Percentiles rank a stretch among this genome's conserved stretches.
These are phyloP conservation scores for Temnothorax ravouxi DNA, from an alignment of 2,888 invertebrate species.

Conservation along the genomic window DNA sequence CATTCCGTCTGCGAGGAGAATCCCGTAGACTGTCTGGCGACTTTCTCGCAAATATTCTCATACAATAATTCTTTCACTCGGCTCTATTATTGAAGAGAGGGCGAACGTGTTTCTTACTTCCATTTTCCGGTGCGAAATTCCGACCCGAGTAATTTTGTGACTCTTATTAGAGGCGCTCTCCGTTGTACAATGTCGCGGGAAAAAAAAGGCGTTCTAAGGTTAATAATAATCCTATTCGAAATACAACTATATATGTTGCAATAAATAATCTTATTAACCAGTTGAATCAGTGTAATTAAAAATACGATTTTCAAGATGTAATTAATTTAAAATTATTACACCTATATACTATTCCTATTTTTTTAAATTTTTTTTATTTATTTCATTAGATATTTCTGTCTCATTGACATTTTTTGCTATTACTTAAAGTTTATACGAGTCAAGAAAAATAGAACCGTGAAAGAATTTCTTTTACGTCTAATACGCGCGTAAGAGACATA, in stretches of 20 bases:
- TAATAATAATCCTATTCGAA: slow-evolving; percentile 3
- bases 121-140: slow-evolving; percentile 9
- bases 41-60: slow-evolving; percentile 54
- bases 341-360: neutral
- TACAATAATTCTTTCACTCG: slow-evolving; percentile 20
- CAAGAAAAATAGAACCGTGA: neutral
- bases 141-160: slow-evolving; percentile 43
- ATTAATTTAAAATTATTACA: slow-evolving; percentile 6
- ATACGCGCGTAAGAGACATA: slow-evolving; percentile 6
- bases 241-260: neutral
- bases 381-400: neutral
- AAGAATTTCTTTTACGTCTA: slow-evolving; percentile 5
- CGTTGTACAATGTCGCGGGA: slow-evolving; percentile 1
- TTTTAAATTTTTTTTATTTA: neutral
- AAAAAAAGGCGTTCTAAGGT: neutral
- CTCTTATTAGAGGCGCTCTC: neutral
- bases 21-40: slow-evolving; percentile 75
- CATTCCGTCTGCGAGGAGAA: slow-evolving; percentile 53
- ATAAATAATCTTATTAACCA: slow-evolving; percentile 16
- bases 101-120: slow-evolving; percentile 25
- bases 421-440: neutral
- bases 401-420: neutral
- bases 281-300: neutral
- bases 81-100: slow-evolving; percentile 42
- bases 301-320: neutral